A percentile compares a stretch with the other conserved stretches of the same genome.
These are phyloP conservation scores for Oncorhynchus mykiss DNA, from an alignment of 2,113 vertebrate species.

Conservation along the genomic window DNA sequence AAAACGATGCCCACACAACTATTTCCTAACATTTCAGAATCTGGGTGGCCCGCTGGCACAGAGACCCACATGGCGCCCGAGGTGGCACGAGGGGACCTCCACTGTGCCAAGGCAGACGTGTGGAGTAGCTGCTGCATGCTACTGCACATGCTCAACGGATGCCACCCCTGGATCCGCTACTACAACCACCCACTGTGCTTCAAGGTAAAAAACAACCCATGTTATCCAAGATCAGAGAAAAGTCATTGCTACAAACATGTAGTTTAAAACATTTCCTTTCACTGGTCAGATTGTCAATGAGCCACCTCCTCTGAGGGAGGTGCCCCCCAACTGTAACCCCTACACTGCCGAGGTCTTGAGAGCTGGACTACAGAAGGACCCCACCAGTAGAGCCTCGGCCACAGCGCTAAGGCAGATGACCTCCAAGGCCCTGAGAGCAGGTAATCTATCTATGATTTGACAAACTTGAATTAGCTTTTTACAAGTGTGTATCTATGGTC, in stretches of 20 bases:
- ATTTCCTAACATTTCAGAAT: constrained; percentile 67
- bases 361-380: constrained; percentile 88
- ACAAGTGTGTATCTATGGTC: too few species aligned
- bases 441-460: constrained; percentile 50
- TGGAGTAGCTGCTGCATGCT: constrained; percentile 98
- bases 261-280: not conserved
- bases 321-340: constrained; percentile 84
- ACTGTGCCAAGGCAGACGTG: constrained; percentile 85
- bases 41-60: constrained; percentile 82
- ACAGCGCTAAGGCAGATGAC: constrained; percentile 77
- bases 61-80: constrained; percentile 97
- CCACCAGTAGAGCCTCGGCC: constrained; percentile 75
- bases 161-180: constrained; percentile 88
- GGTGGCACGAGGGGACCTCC: constrained; percentile 84
- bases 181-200: constrained; percentile 91
- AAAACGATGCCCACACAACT: not conserved
- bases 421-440: constrained; percentile 78
- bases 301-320: constrained; percentile 89
- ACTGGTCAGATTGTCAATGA: constrained; percentile 85
- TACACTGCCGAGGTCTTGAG: constrained; percentile 84
- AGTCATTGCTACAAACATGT: not conserved
- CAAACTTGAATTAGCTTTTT: not conserved
- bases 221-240: not conserved
- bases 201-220: constrained; percentile 72
- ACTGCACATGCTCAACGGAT: constrained; percentile 93